Evolutionary conservation across 2,113 vertebrate species (phyloP), one percentile per base, ranked within the genome.

Genomic region (Sterrhoptilus dennistouni): DNA sequence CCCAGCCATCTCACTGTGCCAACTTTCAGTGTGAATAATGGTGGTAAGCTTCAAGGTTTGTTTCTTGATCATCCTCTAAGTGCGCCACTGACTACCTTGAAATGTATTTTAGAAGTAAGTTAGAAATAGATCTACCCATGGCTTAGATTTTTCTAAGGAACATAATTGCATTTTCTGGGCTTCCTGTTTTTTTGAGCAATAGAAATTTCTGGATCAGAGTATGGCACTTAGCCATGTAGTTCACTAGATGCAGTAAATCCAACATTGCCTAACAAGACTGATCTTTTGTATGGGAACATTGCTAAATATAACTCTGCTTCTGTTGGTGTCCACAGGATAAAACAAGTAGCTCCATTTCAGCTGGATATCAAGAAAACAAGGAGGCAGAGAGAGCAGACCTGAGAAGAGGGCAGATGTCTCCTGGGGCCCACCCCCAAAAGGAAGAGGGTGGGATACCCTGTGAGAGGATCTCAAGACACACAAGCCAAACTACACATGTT

Each of bases 221-320:
- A 22, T 49, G 54, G 87, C 88, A 74, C 84, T 83, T 80, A 80
- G 76, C 76, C 49, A 21, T 3, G 5, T 54, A 69, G 45, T 54
- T 94, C 50, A 77, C 54, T 50, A 70, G 49, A 59, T 71, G 64
- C 35, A 88, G 71, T 28, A 74, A n/a, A 83, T 77, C 56, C 63
- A 56, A 36, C 24, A 5, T 36, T 81, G 86, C 75, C 60, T 86
- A 83, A 71, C 38, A 49, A 78, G 75, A 90, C 75, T 4, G 22
- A 53, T 72, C 40, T 85, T 89, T 91, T 79, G 33, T 63, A 85
- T 77, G 75, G 82, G 81, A 89, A 84, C 75, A 33, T 24, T 75
- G 61, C 76, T 96, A 96, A 94, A 74, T 81, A 90, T 75, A 88
- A 84, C 83, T 87, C 13, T 1, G 71, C n/a, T 88, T 86, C 50